Percentiles rank a stretch among this genome's conserved stretches.
Evolutionary conservation across 2,113 vertebrate species (phyloP).

Genomic region (Silurus meridionalis): DNA sequence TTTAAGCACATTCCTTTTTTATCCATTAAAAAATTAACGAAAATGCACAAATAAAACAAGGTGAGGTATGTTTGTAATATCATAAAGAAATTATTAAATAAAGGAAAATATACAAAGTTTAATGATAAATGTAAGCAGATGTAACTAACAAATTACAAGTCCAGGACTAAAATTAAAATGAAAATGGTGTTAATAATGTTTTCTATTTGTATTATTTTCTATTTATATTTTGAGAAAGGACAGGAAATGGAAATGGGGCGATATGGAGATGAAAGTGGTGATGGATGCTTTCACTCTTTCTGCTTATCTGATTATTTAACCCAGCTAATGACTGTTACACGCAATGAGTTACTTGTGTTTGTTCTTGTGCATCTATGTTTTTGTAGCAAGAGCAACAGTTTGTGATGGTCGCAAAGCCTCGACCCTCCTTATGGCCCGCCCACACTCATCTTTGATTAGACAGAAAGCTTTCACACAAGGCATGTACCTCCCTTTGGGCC

Average conservation of each 20-base stretch:
- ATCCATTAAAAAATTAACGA: too few relatives aligned
- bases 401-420: slow-evolving; percentile 68
- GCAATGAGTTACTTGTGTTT: slow-evolving; percentile 82
- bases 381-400: slow-evolving; percentile 71
- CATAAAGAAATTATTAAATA: too few relatives aligned
- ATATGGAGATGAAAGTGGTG: not conserved
- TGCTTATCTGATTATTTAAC: slow-evolving; percentile 67
- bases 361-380: slow-evolving; percentile 59
- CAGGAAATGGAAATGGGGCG: not conserved
- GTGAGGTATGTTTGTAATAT: too few relatives aligned
- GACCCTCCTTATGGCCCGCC: slow-evolving; percentile 66
- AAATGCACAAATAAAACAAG: too few relatives aligned
- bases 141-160: too few relatives aligned
- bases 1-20: too few relatives aligned
- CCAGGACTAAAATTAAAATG: too few relatives aligned
- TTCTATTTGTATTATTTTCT: not conserved
- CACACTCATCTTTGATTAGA: slow-evolving; percentile 71
- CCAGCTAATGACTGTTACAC: slow-evolving; percentile 75
- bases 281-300: slow-evolving; percentile 14
- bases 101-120: too few relatives aligned
- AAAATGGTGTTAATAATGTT: too few relatives aligned
- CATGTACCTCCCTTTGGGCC: slow-evolving; percentile 70
- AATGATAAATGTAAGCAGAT: too few relatives aligned
- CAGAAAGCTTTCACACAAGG: slow-evolving; percentile 68
- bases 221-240: not conserved